Evolutionary conservation across 35 echinoderm and acorn worm genomes (phyloP).

Genomic region (Patiria miniata): DNA sequence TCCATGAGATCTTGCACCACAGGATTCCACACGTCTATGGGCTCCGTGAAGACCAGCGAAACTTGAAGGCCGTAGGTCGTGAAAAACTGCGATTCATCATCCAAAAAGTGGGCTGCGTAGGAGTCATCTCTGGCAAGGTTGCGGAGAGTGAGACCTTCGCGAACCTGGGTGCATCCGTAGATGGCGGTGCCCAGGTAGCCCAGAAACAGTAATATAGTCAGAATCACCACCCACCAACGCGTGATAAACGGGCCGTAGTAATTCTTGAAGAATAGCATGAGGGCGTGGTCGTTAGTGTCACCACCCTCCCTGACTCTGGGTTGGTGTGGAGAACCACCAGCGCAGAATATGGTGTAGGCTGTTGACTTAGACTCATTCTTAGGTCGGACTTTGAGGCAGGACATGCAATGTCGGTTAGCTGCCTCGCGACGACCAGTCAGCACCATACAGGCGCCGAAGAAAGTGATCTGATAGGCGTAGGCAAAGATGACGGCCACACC

Average conservation of each 20-base stretch:
- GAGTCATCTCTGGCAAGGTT: conserved; percentile 72
- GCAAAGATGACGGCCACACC: conserved; percentile 84
- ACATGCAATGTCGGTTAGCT: conserved; percentile 69
- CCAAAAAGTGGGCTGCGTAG: conserved; percentile 60
- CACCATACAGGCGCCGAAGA: conserved; percentile 88
- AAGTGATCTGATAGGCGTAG: conserved; percentile 88
- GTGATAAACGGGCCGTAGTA: conserved; percentile 80
- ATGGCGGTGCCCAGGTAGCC: conserved; percentile 56
- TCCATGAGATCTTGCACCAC: too few species aligned
- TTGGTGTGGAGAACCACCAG: conserved; percentile 62
- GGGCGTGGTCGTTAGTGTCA: conserved; percentile 43
- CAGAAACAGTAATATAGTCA: conserved; percentile 39
- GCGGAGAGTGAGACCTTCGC: conserved; percentile 73
- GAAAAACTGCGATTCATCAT: conserved; percentile 55
- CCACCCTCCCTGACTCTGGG: background rate
- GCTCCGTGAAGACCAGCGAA: conserved; percentile 67
- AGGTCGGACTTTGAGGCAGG: conserved; percentile 67
- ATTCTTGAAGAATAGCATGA: conserved; percentile 84
- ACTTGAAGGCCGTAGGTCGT: conserved; percentile 67
- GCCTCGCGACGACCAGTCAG: conserved; percentile 70
- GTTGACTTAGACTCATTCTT: conserved; percentile 48
- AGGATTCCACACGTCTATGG: too few species aligned
- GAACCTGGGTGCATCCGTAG: conserved; percentile 58
- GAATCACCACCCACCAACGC: conserved; percentile 36
- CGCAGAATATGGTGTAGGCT: conserved; percentile 81